Evolutionary conservation across 2,797 vertebrate species (phyloP), one percentile per base, ranked within the genome.

Genomic region (Gallinago solitaria): DNA sequence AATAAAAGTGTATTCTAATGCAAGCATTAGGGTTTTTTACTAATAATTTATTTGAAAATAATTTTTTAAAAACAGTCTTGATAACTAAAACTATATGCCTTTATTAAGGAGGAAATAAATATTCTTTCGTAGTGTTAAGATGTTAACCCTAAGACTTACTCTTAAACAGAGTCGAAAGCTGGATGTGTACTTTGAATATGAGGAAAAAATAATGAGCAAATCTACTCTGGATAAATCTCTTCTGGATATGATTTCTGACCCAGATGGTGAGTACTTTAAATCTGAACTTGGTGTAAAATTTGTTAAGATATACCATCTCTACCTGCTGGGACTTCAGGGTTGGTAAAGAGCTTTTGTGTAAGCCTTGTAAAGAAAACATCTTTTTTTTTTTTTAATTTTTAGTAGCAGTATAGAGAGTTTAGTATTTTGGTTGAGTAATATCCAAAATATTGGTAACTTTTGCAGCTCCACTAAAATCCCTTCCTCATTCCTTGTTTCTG

Each of bases 171-270:
- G 98, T 95, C 99, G 99, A 71, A 99, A 99, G 95, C 97, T 99
- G 95, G 99, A 99, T 93, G 98, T 99, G 37, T 99, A 99, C 98
- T 99, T 99, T 98, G 99, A 99, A 95, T 99, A 98, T 53, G 99
- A 99, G 97, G 99, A 99, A 97, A 99, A 99, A 97, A 98, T 99
- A 97, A 99, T 99, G 99, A 99, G 99, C 97, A 99, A 99, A 95
- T 99, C 99, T 14, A 99, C 99, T 68, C 96, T 99, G 95, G 99
- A 99, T 96, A 99, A 99, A 97, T 99, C 99, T 56, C 98, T 99
- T 89, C 98, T 99, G 97, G 99, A 99, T 95, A 98, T 99, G 97
- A 99, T 99, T 98, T 99, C 98, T 94, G 99, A 99, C 94, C 99
- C 99, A 54, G 99, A 99, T 81, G 99, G 99, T 99, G 97, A 97